Conservation (phyloP, 1,140 invertebrate genomes). For the Euwallacea similis region DNA sequence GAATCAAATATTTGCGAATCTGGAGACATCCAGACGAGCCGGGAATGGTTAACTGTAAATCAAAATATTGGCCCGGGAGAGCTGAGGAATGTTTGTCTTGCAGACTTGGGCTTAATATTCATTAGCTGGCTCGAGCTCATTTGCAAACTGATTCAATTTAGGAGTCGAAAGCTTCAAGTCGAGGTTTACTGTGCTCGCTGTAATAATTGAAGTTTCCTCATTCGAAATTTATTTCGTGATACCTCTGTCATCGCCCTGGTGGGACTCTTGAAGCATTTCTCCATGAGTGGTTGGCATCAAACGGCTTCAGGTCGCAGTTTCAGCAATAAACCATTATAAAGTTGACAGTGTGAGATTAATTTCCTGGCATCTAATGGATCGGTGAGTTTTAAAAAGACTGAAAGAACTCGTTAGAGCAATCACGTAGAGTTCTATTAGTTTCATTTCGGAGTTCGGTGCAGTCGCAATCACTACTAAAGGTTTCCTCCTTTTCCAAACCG, state of each 20-base stretch:
- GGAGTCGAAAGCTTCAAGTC: background rate
- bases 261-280: no score
- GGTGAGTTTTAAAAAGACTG: conserved; percentile 14
- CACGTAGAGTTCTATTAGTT: conserved; percentile 33
- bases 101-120: conserved; percentile 24
- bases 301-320: background rate
- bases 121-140: conserved; percentile 19
- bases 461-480: conserved; percentile 32
- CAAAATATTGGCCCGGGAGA: conserved; percentile 23
- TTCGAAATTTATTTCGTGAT: no score
- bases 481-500: conserved; percentile 30
- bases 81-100: conserved; percentile 18
- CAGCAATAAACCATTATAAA: conserved; percentile 13
- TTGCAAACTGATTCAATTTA: conserved; percentile 21
- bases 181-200: background rate
- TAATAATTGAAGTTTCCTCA: background rate
- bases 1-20: conserved; percentile 7
- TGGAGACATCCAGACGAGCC: conserved; percentile 6
- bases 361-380: conserved; percentile 24
- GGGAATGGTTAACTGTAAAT: conserved; percentile 19
- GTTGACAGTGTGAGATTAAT: conserved; percentile 28
- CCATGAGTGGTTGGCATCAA: no score
- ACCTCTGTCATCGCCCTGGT: no score
- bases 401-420: conserved; percentile 30
- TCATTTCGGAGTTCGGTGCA: conserved; percentile 29